phyloP scores from a whole-genome alignment of 2,113 vertebrate species.

The Nestor notabilis region DNA sequence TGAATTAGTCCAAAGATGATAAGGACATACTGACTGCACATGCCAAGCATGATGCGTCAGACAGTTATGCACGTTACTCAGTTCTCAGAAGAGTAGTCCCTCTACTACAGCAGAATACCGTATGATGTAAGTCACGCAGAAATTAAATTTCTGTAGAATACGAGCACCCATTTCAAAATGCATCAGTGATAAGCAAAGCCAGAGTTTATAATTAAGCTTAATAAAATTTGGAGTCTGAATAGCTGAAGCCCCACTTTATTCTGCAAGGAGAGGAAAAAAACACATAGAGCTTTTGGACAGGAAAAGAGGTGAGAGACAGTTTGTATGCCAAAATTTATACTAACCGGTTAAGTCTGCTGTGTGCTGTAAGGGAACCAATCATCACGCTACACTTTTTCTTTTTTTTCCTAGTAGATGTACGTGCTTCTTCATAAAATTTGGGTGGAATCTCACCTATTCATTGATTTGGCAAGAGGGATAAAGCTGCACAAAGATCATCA shows the following conservation, averaged over 20 bases:
- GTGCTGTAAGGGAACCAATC: not conserved
- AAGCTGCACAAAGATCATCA: not conserved
- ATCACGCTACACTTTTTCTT: not conserved
- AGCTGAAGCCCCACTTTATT: not conserved
- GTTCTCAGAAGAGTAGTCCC: not conserved
- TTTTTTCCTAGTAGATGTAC: not conserved
- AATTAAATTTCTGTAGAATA: not conserved
- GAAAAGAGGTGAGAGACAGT: not conserved
- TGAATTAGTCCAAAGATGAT: not conserved
- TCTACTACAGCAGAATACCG: not conserved
- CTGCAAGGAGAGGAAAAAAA: not conserved
- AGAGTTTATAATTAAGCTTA: not conserved
- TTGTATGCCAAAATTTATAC: not conserved
- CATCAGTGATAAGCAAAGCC: not conserved
- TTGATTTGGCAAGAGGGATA: not conserved
- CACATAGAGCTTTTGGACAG: not conserved
- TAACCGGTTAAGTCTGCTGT: not conserved
- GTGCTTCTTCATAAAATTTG: not conserved
- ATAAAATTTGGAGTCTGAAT: not conserved
- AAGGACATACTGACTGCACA: not conserved
- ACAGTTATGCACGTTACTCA: not conserved
- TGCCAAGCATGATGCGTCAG: not conserved
- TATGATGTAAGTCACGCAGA: not conserved
- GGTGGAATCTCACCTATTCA: not conserved
- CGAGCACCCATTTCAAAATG: not conserved